Evolutionary conservation across 2,888 invertebrate species (phyloP).

Genomic region (Lysandra coridon): DNA sequence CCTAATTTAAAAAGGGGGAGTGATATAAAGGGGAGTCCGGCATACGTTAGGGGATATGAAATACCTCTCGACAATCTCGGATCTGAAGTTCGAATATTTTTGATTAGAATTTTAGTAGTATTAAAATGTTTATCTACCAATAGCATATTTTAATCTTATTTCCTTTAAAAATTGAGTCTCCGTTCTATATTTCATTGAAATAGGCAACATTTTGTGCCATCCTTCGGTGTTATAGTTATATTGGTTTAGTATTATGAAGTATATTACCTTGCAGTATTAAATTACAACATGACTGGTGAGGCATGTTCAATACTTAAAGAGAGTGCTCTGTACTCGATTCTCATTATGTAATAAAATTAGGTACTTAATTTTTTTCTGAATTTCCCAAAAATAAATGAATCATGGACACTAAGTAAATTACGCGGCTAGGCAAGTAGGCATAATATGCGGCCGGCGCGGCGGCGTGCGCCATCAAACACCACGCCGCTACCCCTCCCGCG

Average conservation of each 20-base stretch:
- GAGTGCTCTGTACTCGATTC: too few relatives aligned
- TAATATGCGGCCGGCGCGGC: too few relatives aligned
- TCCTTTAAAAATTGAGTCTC: neutral
- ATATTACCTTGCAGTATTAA: constrained; percentile 25
- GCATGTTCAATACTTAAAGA: too few relatives aligned
- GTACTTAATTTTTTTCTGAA: too few relatives aligned
- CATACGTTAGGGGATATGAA: too few relatives aligned
- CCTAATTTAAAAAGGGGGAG: neutral
- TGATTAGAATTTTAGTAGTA: neutral
- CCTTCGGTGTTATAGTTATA: constrained; percentile 21
- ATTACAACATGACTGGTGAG: neutral
- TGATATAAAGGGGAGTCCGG: neutral
- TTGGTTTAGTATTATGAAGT: constrained; percentile 27
- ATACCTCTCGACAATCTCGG: neutral
- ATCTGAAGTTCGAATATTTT: neutral
- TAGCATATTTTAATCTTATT: neutral
- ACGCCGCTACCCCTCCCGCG: too few relatives aligned
- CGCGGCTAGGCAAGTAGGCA: too few relatives aligned
- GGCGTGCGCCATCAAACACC: too few relatives aligned
- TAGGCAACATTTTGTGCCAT: constrained; percentile 15
- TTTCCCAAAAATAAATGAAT: too few relatives aligned
- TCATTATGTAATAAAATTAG: too few relatives aligned
- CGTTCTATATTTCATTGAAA: neutral
- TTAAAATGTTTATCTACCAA: neutral
- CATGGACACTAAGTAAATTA: too few relatives aligned